These are phyloP conservation scores for Drosophila oshimai DNA, from an alignment of 1,140 invertebrate genomes.

Conservation along the genomic window DNA sequence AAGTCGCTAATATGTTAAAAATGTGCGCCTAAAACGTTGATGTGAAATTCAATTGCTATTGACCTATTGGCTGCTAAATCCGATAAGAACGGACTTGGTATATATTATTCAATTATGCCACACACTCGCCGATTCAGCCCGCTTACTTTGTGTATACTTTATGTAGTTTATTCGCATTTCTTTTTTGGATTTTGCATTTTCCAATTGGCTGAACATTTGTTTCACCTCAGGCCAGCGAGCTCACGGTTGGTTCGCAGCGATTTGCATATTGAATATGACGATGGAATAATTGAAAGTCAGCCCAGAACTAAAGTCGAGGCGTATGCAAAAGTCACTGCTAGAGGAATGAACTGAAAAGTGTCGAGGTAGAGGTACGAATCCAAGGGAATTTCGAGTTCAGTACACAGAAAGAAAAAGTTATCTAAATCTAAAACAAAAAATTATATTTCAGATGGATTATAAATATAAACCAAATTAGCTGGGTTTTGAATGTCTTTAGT, in stretches of 20 bases:
- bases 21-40: constrained; percentile 38
- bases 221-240: constrained; percentile 42
- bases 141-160: constrained; percentile 12
- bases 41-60: constrained; percentile 25
- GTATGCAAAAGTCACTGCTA: constrained; percentile 35
- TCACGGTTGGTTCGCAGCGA: constrained; percentile 33
- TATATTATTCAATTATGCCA: constrained; percentile 70
- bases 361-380: constrained; percentile 26
- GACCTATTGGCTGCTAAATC: constrained; percentile 27
- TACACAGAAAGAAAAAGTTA: background rate
- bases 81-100: constrained; percentile 31
- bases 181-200: constrained; percentile 56
- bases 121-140: constrained; percentile 6
- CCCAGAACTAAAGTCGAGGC: constrained; percentile 39
- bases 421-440: too few species aligned
- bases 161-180: constrained; percentile 17
- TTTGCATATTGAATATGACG: constrained; percentile 74
- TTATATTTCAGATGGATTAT: background rate
- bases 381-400: constrained; percentile 16
- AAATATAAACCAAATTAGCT: too few species aligned
- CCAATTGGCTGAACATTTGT: constrained; percentile 62
- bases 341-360: constrained; percentile 20
- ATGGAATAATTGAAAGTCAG: constrained; percentile 65
- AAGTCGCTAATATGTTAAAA: constrained; percentile 34
- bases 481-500: too few species aligned